Conservation (phyloP, 1,140 invertebrate genomes). For the Patella vulgata region DNA sequence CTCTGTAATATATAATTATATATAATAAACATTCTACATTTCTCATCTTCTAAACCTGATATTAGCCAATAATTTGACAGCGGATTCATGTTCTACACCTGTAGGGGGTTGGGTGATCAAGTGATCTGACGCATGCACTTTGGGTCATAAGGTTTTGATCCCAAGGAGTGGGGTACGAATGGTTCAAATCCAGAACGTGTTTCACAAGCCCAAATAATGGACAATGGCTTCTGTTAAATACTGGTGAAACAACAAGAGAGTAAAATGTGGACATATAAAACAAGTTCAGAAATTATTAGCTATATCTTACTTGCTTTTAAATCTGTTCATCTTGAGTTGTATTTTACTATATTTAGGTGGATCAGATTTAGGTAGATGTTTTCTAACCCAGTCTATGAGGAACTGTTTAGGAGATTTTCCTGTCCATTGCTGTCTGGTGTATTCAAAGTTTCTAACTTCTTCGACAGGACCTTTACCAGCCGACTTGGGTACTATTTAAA, state of each 20-base stretch:
- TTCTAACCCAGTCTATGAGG: constrained; percentile 63
- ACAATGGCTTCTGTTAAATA: neutral
- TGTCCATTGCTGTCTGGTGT: constrained; percentile 64
- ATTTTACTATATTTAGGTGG: constrained; percentile 55
- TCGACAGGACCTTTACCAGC: constrained; percentile 11
- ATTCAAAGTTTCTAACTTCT: constrained; percentile 55
- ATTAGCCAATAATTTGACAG: too few species aligned
- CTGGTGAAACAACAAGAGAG: neutral
- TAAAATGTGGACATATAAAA: too few species aligned
- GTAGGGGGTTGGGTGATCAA: too few species aligned
- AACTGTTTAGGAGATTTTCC: constrained; percentile 66
- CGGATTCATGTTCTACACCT: neutral
- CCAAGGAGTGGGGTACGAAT: too few species aligned
- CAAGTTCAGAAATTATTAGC: too few species aligned
- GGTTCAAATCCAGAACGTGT: too few species aligned
- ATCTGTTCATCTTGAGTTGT: constrained; percentile 42
- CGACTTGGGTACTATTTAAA: constrained; percentile 4
- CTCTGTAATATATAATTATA: constrained; percentile 25
- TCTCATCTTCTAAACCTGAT: too few species aligned
- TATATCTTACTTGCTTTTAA: constrained; percentile 54
- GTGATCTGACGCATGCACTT: too few species aligned
- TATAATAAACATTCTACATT: constrained; percentile 2
- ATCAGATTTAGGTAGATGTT: constrained; percentile 56
- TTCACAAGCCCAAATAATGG: too few species aligned
- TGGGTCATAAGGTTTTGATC: too few species aligned